Evolutionary conservation across 2,888 invertebrate genomes (phyloP), one percentile per base, ranked within the genome.

Genomic region (Dryobotodes eremita): DNA sequence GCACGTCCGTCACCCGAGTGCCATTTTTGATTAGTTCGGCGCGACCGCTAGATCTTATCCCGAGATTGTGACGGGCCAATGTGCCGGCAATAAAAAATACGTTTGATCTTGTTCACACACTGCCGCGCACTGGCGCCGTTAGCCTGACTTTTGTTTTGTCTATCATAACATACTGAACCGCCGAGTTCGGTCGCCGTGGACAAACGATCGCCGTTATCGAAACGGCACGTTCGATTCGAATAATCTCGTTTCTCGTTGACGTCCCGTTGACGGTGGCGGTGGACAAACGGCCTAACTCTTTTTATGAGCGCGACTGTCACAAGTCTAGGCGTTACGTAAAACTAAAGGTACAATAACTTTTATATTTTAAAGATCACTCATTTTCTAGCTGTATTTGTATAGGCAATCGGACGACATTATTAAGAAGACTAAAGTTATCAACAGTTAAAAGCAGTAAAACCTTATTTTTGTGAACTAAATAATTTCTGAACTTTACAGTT

Each of bases 351-450:
- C n/a, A 73, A 55, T 66, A 11, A 42, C 23, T 64, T 36, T 83
- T 75, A 81, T 20, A 36, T 13, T 77, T 64, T 69, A 68, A 69
- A 83, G 46, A 76, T 85, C 73, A 77, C 75, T 71, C 20, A 65
- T 61, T 62, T 53, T 74, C 26, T 79, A 64, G 20, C 57, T 64
- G 77, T 36, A 71, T n/a, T n/a, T 55, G 61, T 71, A n/a, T 42
- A 23, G 23, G 17, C 53, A 66, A 69, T 17, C 36, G 68, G 73
- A 77, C 77, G 77, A 79, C 59, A 72, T 46, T 65, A 36, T 83
- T 55, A 55, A 62, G 31, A 57, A 73, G 31, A 78, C 36, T 53
- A 17, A 70, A 71, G 53, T 42, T 65, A 31, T 53, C 31, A 65
- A 55, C 59, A 73, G 23, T 64, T 69, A 57, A 78, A 76, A 65